Percentiles rank a stretch among this genome's conserved stretches.
Evolutionary conservation across 2,797 vertebrate genomes (phyloP).

Genomic region (Poliocrania exsul): DNA sequence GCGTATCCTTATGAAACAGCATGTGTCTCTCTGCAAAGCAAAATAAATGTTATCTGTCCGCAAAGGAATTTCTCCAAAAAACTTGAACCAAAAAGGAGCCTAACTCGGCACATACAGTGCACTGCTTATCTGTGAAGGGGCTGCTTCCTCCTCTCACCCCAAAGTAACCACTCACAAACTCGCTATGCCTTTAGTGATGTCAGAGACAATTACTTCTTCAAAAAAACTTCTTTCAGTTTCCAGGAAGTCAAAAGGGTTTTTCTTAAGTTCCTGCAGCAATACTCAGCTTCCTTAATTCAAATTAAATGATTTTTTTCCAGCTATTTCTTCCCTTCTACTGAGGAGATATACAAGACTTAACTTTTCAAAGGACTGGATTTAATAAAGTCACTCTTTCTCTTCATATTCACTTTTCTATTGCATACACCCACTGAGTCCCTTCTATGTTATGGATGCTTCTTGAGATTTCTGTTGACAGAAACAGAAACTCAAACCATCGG

Average conservation of each 20-base stretch:
- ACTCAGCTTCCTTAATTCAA: constrained; percentile 74
- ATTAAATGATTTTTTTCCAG: not conserved
- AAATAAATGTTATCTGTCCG: constrained; percentile 69
- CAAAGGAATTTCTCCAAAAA: constrained; percentile 32
- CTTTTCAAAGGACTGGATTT: not conserved
- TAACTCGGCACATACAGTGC: constrained; percentile 72
- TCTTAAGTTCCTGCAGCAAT: constrained; percentile 59
- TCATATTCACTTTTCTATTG: not conserved
- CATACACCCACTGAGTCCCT: not conserved
- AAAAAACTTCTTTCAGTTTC: constrained; percentile 71
- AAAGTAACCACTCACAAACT: constrained; percentile 77
- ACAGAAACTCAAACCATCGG: not conserved
- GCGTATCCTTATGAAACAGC: constrained; percentile 77
- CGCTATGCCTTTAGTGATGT: constrained; percentile 79
- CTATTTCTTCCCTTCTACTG: not conserved
- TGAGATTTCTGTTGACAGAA: not conserved
- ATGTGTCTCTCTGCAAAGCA: constrained; percentile 79
- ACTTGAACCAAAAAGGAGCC: constrained; percentile 47
- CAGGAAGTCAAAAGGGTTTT: constrained; percentile 77
- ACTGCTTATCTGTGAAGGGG: constrained; percentile 79
- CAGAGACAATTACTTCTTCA: constrained; percentile 82
- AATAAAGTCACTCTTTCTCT: not conserved
- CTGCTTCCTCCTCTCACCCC: constrained; percentile 85
- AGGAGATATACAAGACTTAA: not conserved
- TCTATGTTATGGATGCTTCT: not conserved